Evolutionary conservation across 2,113 vertebrate genomes (phyloP).

Genomic region (Helogale parvula): DNA sequence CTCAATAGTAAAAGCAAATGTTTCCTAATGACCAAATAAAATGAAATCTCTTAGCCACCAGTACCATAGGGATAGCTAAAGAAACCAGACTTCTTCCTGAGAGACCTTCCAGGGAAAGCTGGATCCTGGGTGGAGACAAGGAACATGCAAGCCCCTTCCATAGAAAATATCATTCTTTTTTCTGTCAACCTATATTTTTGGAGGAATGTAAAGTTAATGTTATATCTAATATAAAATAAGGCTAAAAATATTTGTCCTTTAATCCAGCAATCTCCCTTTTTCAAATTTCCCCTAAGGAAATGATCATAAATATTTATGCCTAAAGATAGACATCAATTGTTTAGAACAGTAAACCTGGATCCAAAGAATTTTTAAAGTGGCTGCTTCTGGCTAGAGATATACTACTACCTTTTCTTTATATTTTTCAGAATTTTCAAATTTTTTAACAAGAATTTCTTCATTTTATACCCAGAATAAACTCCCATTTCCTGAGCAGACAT

Average conservation of each 20-base stretch:
- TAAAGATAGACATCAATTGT: neutral
- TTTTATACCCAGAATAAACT: neutral
- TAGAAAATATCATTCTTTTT: neutral
- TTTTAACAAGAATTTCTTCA: neutral
- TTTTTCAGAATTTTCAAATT: neutral
- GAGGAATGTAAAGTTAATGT: neutral
- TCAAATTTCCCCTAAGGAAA: neutral
- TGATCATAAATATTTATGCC: neutral
- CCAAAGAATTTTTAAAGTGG: slow-evolving; percentile 30
- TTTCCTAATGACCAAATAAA: neutral
- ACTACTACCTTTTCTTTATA: neutral
- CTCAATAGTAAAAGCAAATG: neutral
- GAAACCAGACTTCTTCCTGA: neutral
- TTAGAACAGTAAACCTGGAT: slow-evolving; percentile 31
- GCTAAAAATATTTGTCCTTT: neutral
- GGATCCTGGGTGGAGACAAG: neutral
- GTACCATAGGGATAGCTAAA: neutral
- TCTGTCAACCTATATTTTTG: neutral
- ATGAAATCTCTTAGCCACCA: neutral
- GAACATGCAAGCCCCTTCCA: neutral
- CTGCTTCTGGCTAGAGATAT: neutral
- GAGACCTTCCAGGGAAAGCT: neutral
- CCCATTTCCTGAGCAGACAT: neutral
- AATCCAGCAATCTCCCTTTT: neutral
- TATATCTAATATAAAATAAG: neutral